Evolutionary conservation across 1,140 invertebrate species (phyloP), one percentile per base, ranked within the genome.

Genomic region (Geopemphigus sp.): DNA sequence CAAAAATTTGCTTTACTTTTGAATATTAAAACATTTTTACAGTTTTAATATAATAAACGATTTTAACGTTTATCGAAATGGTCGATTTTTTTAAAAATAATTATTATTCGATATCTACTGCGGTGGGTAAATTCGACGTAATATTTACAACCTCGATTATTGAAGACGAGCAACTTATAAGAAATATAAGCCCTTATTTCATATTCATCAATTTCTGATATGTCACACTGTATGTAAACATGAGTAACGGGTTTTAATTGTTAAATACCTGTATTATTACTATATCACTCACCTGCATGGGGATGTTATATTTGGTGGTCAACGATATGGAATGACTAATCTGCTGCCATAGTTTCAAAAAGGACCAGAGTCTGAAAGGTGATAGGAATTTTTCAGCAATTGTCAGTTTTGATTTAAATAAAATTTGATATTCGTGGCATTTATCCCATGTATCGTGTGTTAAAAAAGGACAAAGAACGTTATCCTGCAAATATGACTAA

Each of bases 371-470:
- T n/a, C 56, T 56, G 3, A 76, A 32, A 0, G 73, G 74, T n/a
- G 74, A 45, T 6, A 78, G 11, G 10, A 78, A 15, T 78, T 63
- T 78, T 29, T 50, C 74, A 39, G 74, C 61, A 11, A 57, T n/a
- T 32, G 56, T 45, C 56, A 1, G 32, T 78, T 45, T 57, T 78
- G 32, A 17, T 50, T 15, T n/a, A n/a, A n/a, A n/a, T n/a, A n/a
- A n/a, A n/a, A n/a, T n/a, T n/a, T n/a, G n/a, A n/a, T n/a, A n/a
- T n/a, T n/a, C n/a, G n/a, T n/a, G n/a, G n/a, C n/a, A n/a, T n/a
- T n/a, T n/a, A n/a, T n/a, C n/a, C n/a, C n/a, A n/a, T n/a, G n/a
- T n/a, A n/a, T n/a, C n/a, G n/a, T n/a, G n/a, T n/a, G n/a, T n/a
- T n/a, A n/a, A n/a, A n/a, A n/a, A n/a, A n/a, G n/a, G n/a, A n/a